phyloP scores from a whole-genome alignment of 2,797 vertebrate genomes.

The Apogon talboti region DNA sequence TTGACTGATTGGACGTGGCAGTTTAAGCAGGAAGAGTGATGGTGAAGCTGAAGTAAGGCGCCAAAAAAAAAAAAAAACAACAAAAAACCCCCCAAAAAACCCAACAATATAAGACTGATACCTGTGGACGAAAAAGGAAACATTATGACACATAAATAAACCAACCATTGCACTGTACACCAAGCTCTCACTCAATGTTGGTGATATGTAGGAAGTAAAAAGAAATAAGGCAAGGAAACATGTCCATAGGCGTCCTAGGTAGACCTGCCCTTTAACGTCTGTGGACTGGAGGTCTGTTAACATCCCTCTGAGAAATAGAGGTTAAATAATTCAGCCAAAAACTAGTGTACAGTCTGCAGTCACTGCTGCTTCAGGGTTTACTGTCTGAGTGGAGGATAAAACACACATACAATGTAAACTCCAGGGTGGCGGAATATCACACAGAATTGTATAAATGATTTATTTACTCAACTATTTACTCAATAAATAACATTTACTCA shows the following conservation, averaged over 20 bases:
- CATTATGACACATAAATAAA: neutral
- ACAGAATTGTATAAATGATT: conserved; percentile 15
- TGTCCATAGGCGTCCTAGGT: too few relatives aligned
- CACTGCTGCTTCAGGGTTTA: neutral
- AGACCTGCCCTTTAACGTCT: neutral
- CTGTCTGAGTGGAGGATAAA: neutral
- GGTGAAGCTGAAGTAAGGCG: conserved; percentile 58
- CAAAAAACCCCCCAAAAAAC: conserved; percentile 5
- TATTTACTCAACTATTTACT: conserved; percentile 16
- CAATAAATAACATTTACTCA: conserved; percentile 4
- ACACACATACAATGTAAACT: neutral
- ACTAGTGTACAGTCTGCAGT: neutral
- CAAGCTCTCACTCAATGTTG: neutral
- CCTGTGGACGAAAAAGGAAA: conserved; percentile 40
- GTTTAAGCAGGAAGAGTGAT: conserved; percentile 73
- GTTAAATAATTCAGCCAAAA: conserved; percentile 26
- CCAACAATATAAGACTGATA: conserved; percentile 13
- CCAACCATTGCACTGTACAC: too few relatives aligned
- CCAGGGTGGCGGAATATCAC: conserved; percentile 5
- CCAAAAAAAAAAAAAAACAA: conserved; percentile 12
- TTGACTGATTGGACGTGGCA: conserved; percentile 44
- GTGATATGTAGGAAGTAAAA: neutral
- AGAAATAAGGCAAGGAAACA: neutral
- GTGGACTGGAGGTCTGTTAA: neutral
- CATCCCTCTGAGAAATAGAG: conserved; percentile 4